Evolutionary conservation across 2,113 vertebrate genomes (phyloP).

Genomic region (Cheilinus undulatus): DNA sequence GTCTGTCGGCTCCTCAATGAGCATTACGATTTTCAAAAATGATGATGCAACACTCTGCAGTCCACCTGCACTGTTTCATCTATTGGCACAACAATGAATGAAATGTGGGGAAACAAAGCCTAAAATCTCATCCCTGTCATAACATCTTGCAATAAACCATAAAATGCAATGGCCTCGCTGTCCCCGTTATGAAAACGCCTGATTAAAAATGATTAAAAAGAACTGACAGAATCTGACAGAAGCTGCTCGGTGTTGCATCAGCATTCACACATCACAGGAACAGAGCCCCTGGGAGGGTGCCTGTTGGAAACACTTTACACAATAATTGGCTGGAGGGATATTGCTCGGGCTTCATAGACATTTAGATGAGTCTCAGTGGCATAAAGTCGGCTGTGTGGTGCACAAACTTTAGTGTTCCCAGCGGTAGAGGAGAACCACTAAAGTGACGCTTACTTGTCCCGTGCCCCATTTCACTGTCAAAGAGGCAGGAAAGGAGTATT

Average conservation of each 20-base stretch:
- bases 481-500: constrained; percentile 1
- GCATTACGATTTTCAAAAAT: constrained; percentile 17
- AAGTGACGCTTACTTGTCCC: neutral
- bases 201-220: constrained; percentile 63
- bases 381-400: constrained; percentile 41
- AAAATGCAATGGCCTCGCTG: constrained; percentile 45
- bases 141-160: constrained; percentile 26
- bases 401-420: constrained; percentile 27
- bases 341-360: constrained; percentile 49
- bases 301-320: constrained; percentile 68
- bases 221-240: constrained; percentile 59
- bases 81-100: constrained; percentile 12
- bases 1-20: constrained; percentile 48
- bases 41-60: constrained; percentile 50
- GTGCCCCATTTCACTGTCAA: constrained; percentile 24
- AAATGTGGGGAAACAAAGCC: constrained; percentile 21
- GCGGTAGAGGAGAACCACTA: neutral
- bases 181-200: constrained; percentile 26
- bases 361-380: constrained; percentile 61
- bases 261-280: constrained; percentile 70
- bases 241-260: constrained; percentile 62
- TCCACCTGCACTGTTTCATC: constrained; percentile 37
- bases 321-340: constrained; percentile 66
- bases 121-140: constrained; percentile 13
- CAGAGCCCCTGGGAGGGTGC: constrained; percentile 40